phyloP scores from a whole-genome alignment of 1,140 invertebrate genomes.

The Drosophila parabipectinata region DNA sequence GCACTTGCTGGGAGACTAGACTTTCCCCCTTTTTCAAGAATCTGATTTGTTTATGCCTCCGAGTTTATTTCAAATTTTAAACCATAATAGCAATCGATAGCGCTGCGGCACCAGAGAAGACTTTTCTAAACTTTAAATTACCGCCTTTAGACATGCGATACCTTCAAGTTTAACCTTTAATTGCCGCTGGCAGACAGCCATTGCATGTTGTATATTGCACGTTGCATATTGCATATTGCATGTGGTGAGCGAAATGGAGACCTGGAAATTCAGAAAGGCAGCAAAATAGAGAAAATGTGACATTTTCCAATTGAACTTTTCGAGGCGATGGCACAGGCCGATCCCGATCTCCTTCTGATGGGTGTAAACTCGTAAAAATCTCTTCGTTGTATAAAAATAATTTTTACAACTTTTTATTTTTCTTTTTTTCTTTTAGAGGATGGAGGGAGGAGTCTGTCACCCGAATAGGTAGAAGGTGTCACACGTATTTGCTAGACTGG shows the following conservation, averaged over 20 bases:
- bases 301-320: slow-evolving; percentile 65
- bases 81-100: slow-evolving; percentile 45
- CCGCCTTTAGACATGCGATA: slow-evolving; percentile 54
- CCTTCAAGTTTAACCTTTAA: slow-evolving; percentile 66
- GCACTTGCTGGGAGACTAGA: slow-evolving; percentile 37
- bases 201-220: slow-evolving; percentile 57
- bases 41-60: slow-evolving; percentile 47
- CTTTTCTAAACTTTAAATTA: slow-evolving; percentile 32
- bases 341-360: neutral
- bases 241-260: slow-evolving; percentile 38
- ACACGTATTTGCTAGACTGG: slow-evolving; percentile 43
- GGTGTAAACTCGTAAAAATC: slow-evolving; percentile 62
- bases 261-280: slow-evolving; percentile 1
- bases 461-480: slow-evolving; percentile 22
- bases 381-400: slow-evolving; percentile 63
- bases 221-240: slow-evolving; percentile 14
- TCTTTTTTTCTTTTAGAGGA: slow-evolving; percentile 1
- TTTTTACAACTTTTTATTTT: slow-evolving; percentile 61
- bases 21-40: slow-evolving; percentile 2
- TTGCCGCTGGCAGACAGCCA: slow-evolving; percentile 29
- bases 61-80: slow-evolving; percentile 60
- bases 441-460: slow-evolving; percentile 6
- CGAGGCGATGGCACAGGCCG: slow-evolving; percentile 41
- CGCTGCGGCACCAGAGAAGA: slow-evolving; percentile 40
- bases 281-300: slow-evolving; percentile 21